Conservation (phyloP, 2,888 invertebrate genomes). For the Kryphioiulus occultus region DNA sequence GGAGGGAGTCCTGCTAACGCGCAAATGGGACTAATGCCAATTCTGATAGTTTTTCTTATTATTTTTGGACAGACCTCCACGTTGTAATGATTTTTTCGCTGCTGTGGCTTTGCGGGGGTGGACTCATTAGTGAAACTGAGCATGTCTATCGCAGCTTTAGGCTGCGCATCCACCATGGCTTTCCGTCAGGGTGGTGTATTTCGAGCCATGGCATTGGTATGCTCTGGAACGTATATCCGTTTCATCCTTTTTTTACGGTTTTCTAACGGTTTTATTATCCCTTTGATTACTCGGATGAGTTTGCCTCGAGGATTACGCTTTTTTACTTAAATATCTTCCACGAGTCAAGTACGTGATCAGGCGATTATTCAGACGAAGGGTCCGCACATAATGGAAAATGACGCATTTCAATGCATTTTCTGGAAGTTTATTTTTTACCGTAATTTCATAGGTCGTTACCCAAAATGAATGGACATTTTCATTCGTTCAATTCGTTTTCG, state of each 20-base stretch:
- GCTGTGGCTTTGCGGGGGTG: not conserved
- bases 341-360: too few relatives aligned
- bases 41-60: not conserved
- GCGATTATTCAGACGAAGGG: too few relatives aligned
- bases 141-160: not conserved
- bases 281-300: not conserved
- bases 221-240: not conserved
- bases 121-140: conserved; percentile 6
- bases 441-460: too few relatives aligned
- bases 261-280: not conserved
- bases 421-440: too few relatives aligned
- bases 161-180: not conserved
- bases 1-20: not conserved
- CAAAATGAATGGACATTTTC: too few relatives aligned
- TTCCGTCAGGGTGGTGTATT: not conserved
- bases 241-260: not conserved
- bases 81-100: not conserved
- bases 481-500: too few relatives aligned
- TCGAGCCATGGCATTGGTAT: not conserved
- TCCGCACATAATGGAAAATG: too few relatives aligned
- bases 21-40: not conserved
- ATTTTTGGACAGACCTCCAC: not conserved
- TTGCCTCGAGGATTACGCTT: not conserved
- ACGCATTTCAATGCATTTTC: too few relatives aligned
- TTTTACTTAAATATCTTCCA: not conserved